phyloP scores from a whole-genome alignment of 2,797 vertebrate species.

The Thamnophis elegans region DNA sequence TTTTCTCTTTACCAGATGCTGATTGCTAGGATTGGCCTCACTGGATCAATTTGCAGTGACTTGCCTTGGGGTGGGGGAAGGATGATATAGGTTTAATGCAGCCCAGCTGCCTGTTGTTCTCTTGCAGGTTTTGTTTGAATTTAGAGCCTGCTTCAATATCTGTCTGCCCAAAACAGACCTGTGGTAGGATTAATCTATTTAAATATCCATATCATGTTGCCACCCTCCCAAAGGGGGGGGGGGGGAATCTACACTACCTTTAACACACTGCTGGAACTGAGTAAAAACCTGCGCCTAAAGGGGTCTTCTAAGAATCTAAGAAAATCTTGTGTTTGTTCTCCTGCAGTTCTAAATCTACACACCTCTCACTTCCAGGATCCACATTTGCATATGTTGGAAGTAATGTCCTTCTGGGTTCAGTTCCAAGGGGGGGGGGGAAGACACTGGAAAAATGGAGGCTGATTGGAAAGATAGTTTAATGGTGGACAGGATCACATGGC shows the following conservation, averaged over 20 bases:
- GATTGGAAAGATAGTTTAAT: too few relatives aligned
- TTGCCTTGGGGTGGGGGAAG: slow-evolving; percentile 23
- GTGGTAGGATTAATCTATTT: not conserved
- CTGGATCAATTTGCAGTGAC: not conserved
- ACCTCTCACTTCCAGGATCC: not conserved
- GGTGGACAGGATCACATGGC: too few relatives aligned
- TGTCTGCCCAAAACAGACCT: not conserved
- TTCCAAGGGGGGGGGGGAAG: too few relatives aligned
- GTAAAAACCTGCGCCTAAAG: not conserved
- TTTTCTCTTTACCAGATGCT: not conserved
- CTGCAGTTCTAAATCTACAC: slow-evolving; percentile 7
- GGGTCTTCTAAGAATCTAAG: not conserved
- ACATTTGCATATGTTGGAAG: not conserved
- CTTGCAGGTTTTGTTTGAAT: not conserved
- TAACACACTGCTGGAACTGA: not conserved
- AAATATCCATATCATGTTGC: not conserved
- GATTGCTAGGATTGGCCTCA: not conserved
- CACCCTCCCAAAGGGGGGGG: not conserved
- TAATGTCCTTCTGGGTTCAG: too few relatives aligned
- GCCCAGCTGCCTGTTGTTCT: not conserved
- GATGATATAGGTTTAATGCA: slow-evolving; percentile 40
- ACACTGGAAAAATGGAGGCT: too few relatives aligned
- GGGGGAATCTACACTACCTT: too few relatives aligned
- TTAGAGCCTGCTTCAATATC: slow-evolving; percentile 1
- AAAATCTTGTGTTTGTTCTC: not conserved